Evolutionary conservation across 2,113 vertebrate genomes (phyloP).

Genomic region (Atrichornis clamosus): DNA sequence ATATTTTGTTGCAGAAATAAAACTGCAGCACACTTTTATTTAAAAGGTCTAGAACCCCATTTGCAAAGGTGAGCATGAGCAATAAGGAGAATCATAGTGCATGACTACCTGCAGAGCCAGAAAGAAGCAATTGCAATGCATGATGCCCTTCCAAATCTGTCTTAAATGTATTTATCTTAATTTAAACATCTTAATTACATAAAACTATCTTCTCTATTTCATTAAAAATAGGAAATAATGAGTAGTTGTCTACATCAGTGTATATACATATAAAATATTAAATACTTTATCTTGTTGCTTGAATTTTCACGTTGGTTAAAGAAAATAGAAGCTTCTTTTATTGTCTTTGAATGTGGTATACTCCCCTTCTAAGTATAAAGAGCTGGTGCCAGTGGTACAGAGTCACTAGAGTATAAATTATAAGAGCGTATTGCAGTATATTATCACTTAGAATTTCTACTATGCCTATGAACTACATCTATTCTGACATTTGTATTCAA

Average conservation of each 20-base stretch:
- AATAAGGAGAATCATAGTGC: neutral
- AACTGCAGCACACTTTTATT: neutral
- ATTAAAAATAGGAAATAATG: neutral
- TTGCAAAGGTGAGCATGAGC: constrained; percentile 21
- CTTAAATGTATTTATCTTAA: neutral
- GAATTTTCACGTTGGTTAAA: neutral
- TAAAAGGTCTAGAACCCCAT: neutral
- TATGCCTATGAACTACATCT: neutral
- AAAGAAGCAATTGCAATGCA: neutral
- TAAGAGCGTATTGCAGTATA: neutral
- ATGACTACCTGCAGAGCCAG: neutral
- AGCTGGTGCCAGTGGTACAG: neutral
- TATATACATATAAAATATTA: neutral
- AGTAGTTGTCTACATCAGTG: neutral
- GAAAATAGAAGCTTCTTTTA: neutral
- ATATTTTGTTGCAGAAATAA: neutral
- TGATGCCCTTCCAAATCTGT: neutral
- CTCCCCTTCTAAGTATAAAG: neutral
- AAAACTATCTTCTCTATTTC: neutral
- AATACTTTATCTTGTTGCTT: neutral
- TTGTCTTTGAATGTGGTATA: neutral
- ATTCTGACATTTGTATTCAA: neutral
- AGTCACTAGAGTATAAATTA: neutral
- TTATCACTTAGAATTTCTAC: neutral
- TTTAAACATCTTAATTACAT: neutral